Conservation (phyloP, 2,888 invertebrate genomes). For the Ophion ventricosus region DNA sequence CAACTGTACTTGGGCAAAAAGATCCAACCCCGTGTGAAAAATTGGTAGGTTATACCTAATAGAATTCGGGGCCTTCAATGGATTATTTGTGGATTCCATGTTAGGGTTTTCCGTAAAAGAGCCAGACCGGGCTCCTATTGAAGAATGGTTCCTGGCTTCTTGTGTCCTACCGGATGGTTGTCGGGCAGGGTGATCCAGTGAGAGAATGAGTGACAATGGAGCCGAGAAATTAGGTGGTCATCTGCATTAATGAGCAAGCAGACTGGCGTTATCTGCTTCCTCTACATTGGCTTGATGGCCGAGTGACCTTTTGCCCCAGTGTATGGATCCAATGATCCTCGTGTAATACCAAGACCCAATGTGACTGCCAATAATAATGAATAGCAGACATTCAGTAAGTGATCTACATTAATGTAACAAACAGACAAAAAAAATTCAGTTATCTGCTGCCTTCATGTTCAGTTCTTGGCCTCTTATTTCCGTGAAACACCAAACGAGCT, state of each 20-base stretch:
- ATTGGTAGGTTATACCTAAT: no score
- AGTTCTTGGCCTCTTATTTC: constrained; percentile 50
- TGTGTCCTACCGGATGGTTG: not conserved
- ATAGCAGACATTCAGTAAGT: constrained; percentile 17
- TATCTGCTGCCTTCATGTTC: constrained; percentile 25
- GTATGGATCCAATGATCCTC: constrained; percentile 5
- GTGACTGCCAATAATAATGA: constrained; percentile 1
- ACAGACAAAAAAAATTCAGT: constrained; percentile 17
- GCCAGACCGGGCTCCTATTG: no score
- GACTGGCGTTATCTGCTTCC: not conserved
- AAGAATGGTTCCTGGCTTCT: not conserved
- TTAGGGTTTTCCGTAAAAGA: no score
- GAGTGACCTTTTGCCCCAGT: constrained; percentile 20
- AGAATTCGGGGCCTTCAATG: no score
- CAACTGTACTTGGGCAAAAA: not conserved
- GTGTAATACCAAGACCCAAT: not conserved
- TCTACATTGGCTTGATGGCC: not conserved
- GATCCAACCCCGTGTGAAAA: no score
- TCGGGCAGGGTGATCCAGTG: not conserved
- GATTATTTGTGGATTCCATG: no score
- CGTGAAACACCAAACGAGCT: constrained; percentile 41
- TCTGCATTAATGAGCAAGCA: not conserved
- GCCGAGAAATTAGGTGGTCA: not conserved
- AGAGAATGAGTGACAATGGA: not conserved
- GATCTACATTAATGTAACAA: constrained; percentile 19